A percentile compares a stretch with the other conserved stretches of the same genome.
These are phyloP conservation scores for Stomorhina lunata DNA, from an alignment of 2,888 invertebrate species.

Conservation along the genomic window DNA sequence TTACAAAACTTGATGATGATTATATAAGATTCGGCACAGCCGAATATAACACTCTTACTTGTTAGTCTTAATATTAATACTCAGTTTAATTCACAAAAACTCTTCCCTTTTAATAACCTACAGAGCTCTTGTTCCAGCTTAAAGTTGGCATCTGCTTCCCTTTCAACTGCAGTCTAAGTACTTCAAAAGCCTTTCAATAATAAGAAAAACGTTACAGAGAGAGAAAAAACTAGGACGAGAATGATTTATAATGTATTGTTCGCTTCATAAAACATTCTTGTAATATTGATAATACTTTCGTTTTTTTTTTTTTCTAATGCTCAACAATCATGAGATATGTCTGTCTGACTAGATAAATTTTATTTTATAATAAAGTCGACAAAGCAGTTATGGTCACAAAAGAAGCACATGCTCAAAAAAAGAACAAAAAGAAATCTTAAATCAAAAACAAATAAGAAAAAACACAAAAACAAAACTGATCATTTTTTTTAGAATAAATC, in stretches of 20 bases:
- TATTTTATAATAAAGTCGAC: background rate
- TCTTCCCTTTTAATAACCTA: too few relatives aligned
- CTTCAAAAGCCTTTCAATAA: background rate
- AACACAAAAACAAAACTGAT: background rate
- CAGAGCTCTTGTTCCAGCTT: too few relatives aligned
- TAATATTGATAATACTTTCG: conserved; percentile 29
- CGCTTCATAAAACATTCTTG: conserved; percentile 42
- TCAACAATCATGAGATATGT: background rate
- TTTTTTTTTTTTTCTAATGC: background rate
- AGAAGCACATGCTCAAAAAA: background rate
- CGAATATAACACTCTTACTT: too few relatives aligned
- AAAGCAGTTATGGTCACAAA: background rate
- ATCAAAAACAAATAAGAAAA: too few relatives aligned
- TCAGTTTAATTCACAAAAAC: too few relatives aligned
- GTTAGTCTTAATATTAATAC: too few relatives aligned
- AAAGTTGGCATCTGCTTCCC: too few relatives aligned
- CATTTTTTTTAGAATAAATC: background rate
- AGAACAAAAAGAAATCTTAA: too few relatives aligned
- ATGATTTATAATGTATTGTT: conserved; percentile 51
- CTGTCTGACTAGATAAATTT: background rate
- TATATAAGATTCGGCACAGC: too few relatives aligned
- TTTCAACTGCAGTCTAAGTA: background rate
- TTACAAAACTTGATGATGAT: too few relatives aligned
- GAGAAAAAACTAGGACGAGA: background rate
- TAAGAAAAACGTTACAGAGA: background rate